Percentiles rank a stretch among this genome's conserved stretches.
phyloP scores from a whole-genome alignment of 2,888 invertebrate genomes.

The Stenodera caucasica region DNA sequence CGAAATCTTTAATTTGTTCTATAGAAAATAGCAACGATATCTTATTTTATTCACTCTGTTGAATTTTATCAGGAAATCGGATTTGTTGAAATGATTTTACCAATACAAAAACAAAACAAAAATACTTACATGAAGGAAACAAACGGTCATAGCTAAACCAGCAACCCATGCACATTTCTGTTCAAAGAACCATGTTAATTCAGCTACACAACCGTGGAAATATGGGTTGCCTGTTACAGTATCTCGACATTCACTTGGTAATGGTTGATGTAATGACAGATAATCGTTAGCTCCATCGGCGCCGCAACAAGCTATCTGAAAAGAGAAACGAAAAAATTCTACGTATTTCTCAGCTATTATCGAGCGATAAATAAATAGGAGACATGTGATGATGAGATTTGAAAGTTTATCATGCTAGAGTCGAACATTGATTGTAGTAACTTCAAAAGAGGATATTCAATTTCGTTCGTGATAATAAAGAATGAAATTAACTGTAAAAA shows the following conservation, averaged over 20 bases:
- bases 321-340: conserved; percentile 31
- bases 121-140: conserved; percentile 74
- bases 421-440: conserved; percentile 34
- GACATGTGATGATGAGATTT: conserved; percentile 33
- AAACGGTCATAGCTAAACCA: conserved; percentile 74
- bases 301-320: conserved; percentile 86
- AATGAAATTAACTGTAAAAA: not conserved
- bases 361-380: not conserved
- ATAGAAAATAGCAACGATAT: not conserved
- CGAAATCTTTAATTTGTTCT: not conserved
- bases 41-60: not conserved
- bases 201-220: conserved; percentile 85
- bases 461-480: conserved; percentile 12
- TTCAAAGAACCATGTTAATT: conserved; percentile 86
- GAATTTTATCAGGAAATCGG: not conserved
- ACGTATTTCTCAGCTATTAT: not conserved
- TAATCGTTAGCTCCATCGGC: conserved; percentile 86
- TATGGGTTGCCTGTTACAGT: conserved; percentile 87
- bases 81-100: not conserved
- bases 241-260: conserved; percentile 83
- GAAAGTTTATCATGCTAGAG: conserved; percentile 30
- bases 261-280: conserved; percentile 71
- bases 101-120: not conserved
- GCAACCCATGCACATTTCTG: conserved; percentile 82
- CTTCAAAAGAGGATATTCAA: conserved; percentile 30